These are phyloP conservation scores for Coenonympha arcania DNA, from an alignment of 2,888 invertebrate species.

Conservation along the genomic window DNA sequence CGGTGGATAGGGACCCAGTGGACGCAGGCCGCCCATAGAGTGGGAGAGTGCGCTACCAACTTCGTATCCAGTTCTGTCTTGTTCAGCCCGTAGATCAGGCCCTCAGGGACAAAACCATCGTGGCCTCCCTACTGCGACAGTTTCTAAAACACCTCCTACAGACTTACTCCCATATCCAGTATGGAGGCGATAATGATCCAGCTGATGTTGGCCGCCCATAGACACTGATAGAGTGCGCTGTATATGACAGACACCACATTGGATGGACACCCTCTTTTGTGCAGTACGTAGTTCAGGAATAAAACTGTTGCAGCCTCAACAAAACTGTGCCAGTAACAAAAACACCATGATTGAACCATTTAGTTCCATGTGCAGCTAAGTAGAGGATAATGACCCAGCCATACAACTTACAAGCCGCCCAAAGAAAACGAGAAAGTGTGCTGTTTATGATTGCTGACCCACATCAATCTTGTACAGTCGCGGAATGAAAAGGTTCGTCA, in stretches of 20 bases:
- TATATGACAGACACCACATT: slow-evolving; percentile 80
- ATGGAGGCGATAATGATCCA: slow-evolving; percentile 89
- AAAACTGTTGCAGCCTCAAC: too few species aligned
- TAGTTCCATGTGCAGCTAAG: slow-evolving; percentile 88
- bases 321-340: too few species aligned
- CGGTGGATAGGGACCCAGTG: too few species aligned
- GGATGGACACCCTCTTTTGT: slow-evolving; percentile 81
- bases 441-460: slow-evolving; percentile 83
- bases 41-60: too few species aligned
- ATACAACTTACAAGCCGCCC: slow-evolving; percentile 85
- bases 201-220: slow-evolving; percentile 85
- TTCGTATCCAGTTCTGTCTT: too few species aligned
- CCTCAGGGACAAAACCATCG: too few species aligned
- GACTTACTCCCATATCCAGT: slow-evolving; percentile 87
- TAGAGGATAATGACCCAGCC: slow-evolving; percentile 90
- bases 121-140: too few species aligned
- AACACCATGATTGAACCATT: too few species aligned
- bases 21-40: too few species aligned
- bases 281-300: slow-evolving; percentile 84
- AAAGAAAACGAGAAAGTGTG: slow-evolving; percentile 86
- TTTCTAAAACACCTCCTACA: too few species aligned
- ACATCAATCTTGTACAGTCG: slow-evolving; percentile 82
- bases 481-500: too few species aligned
- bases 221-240: slow-evolving; percentile 85
- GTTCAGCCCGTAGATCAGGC: too few species aligned